Percentiles rank a stretch among this genome's conserved stretches.
Conservation (phyloP, 2,113 vertebrate species). For the Odontesthes bonariensis region DNA sequence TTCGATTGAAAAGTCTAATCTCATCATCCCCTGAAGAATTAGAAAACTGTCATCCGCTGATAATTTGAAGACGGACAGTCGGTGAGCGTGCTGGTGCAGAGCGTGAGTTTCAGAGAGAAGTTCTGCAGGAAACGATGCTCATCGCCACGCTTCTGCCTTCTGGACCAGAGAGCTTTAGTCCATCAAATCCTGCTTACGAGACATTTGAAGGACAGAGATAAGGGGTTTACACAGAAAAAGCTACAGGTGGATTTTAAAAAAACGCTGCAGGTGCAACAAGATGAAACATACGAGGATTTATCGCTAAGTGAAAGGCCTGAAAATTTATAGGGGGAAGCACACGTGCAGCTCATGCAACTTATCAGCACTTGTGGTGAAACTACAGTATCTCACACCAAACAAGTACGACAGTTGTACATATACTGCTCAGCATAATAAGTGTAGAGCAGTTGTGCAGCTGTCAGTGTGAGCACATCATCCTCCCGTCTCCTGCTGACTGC, state of each 20-base stretch:
- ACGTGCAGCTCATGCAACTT: neutral
- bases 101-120: slow-evolving; percentile 38
- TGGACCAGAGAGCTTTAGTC: slow-evolving; percentile 41
- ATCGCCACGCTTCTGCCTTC: slow-evolving; percentile 27
- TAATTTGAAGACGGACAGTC: slow-evolving; percentile 43
- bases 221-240: slow-evolving; percentile 25
- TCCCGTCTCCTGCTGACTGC: slow-evolving; percentile 37
- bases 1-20: slow-evolving; percentile 19
- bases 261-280: slow-evolving; percentile 13
- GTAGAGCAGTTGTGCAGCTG: slow-evolving; percentile 26
- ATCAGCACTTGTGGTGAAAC: neutral
- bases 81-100: slow-evolving; percentile 33
- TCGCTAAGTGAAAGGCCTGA: neutral
- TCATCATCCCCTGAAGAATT: slow-evolving; percentile 46
- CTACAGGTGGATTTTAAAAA: slow-evolving; percentile 23
- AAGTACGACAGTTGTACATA: neutral
- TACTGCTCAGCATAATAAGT: slow-evolving; percentile 4
- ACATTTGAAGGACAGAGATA: slow-evolving; percentile 59
- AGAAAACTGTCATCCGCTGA: slow-evolving; percentile 26
- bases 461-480: slow-evolving; percentile 47
- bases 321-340: neutral
- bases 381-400: neutral
- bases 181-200: slow-evolving; percentile 57
- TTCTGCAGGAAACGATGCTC: slow-evolving; percentile 28
- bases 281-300: slow-evolving; percentile 10